Evolutionary conservation across 64 coral and sea anemone species (phyloP).

Genomic region (Hydrozoanthus tunicans): DNA sequence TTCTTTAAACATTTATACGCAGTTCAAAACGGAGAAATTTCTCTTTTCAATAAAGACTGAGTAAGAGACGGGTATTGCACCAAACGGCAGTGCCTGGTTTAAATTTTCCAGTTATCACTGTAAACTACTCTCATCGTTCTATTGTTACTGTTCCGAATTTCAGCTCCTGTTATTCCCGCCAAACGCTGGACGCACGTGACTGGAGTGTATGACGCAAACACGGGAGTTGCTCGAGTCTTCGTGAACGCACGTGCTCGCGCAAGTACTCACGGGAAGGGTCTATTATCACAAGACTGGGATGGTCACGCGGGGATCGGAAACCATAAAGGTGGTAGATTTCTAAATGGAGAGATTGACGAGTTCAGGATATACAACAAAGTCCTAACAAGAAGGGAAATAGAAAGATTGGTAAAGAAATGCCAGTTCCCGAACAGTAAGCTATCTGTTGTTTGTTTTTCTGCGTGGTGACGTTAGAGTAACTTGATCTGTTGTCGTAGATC

Average conservation of each 20-base stretch:
- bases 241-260: conserved; percentile 76
- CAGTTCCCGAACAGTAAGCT: conserved; percentile 67
- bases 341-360: conserved; percentile 85
- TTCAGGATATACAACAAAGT: conserved; percentile 88
- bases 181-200: conserved; percentile 85
- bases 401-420: conserved; percentile 66
- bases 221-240: conserved; percentile 78
- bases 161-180: conserved; percentile 75
- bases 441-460: neutral
- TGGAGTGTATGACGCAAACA: conserved; percentile 76
- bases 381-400: conserved; percentile 64
- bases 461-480: neutral
- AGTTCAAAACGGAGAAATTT: no score
- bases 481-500: neutral
- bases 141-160: neutral
- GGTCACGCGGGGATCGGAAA: conserved; percentile 82
- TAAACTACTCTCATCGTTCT: no score
- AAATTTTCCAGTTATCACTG: no score
- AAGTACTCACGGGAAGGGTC: conserved; percentile 78
- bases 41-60: no score
- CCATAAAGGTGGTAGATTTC: conserved; percentile 76
- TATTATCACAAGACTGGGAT: conserved; percentile 89
- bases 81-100: no score
- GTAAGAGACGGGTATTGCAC: no score
- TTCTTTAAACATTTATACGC: no score